Conservation (phyloP, 2,797 vertebrate species). For the Pipistrellus pygmaeus region DNA sequence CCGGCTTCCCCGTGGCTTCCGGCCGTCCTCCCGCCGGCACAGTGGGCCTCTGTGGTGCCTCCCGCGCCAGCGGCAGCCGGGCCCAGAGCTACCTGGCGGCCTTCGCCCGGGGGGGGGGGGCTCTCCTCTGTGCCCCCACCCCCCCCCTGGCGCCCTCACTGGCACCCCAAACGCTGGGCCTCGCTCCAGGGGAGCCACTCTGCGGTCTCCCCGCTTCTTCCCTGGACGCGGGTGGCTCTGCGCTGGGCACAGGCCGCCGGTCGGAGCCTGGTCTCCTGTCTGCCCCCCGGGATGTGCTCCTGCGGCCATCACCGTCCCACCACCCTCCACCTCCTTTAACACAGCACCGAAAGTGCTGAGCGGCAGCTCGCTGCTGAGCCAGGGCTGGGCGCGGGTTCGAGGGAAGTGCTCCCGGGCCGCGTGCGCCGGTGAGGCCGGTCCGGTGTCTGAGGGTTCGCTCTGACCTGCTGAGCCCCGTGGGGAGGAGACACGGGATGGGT, state of each 20-base stretch:
- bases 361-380: not conserved
- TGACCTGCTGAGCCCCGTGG: not conserved
- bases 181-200: not conserved
- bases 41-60: not conserved
- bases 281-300: too few species aligned
- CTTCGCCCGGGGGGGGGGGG: not conserved
- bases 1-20: too few species aligned
- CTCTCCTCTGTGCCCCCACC: not conserved
- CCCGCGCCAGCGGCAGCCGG: not conserved
- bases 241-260: not conserved
- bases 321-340: fast-evolving
- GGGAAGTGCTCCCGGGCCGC: fast-evolving
- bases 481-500: fast-evolving
- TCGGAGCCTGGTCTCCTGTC: fast-evolving
- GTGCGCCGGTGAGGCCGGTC: not conserved
- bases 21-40: not conserved
- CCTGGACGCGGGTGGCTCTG: not conserved
- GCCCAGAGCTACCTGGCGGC: not conserved
- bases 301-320: not conserved
- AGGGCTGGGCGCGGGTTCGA: too few species aligned
- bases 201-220: too few species aligned
- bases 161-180: not conserved
- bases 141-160: not conserved
- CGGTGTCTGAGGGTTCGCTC: not conserved
- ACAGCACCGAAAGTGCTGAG: fast-evolving